These are phyloP conservation scores for Tachuris rubrigastra DNA, from an alignment of 2,113 vertebrate species.

Conservation along the genomic window DNA sequence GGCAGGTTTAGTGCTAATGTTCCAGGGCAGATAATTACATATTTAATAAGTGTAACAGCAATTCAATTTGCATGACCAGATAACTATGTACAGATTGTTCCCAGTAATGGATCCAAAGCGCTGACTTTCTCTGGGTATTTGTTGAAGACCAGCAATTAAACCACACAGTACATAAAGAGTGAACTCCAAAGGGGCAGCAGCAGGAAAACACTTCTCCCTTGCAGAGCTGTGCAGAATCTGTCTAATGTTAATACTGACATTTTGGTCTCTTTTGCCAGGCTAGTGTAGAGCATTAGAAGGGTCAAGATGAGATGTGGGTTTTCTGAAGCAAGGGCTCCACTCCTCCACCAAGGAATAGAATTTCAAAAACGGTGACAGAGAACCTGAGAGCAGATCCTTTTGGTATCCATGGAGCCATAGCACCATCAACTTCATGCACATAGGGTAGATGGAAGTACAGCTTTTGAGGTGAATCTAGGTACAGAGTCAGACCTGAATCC, in stretches of 20 bases:
- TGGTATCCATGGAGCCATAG: background rate
- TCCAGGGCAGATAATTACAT: background rate
- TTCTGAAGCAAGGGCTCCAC: background rate
- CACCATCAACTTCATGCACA: background rate
- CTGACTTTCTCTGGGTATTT: background rate
- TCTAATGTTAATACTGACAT: rapidly evolving
- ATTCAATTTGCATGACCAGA: background rate
- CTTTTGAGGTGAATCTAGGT: background rate
- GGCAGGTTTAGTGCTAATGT: background rate
- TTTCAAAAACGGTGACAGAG: background rate
- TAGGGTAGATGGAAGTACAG: background rate
- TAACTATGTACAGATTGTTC: background rate
- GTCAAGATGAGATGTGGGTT: background rate
- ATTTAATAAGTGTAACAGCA: background rate
- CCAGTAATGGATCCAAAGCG: background rate
- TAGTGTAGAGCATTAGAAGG: background rate
- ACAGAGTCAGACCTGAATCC: background rate
- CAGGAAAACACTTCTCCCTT: background rate
- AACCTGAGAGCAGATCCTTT: background rate
- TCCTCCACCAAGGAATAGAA: background rate
- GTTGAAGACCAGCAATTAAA: background rate
- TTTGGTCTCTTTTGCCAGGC: background rate
- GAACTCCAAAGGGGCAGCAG: background rate
- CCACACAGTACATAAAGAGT: background rate
- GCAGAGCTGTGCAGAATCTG: background rate